phyloP scores from a whole-genome alignment of 2,797 vertebrate genomes.

The Mallotus villosus region DNA sequence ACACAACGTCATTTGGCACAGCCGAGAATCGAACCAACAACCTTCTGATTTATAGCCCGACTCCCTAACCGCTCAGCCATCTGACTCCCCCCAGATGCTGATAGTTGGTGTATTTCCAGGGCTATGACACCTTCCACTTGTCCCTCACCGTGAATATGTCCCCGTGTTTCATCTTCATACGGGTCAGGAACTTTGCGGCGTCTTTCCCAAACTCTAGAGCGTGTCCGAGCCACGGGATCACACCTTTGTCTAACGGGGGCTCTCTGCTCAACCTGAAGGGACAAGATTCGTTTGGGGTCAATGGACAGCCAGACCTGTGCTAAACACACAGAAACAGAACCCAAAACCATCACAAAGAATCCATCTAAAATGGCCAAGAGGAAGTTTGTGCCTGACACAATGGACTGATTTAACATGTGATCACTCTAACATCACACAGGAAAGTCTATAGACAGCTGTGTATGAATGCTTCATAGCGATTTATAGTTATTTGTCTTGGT shows the following conservation, averaged over 20 bases:
- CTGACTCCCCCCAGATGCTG: no score
- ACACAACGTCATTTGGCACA: no score
- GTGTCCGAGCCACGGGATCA: conserved; percentile 86
- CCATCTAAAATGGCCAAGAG: no score
- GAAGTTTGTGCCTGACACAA: not conserved
- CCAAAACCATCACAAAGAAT: not conserved
- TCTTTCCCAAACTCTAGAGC: conserved; percentile 87
- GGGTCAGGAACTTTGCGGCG: conserved; percentile 78
- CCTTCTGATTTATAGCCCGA: no score
- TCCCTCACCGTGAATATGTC: conserved; percentile 84
- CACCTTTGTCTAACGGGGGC: conserved; percentile 83
- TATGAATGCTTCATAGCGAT: not conserved
- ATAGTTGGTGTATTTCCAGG: not conserved
- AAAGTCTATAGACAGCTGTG: not conserved
- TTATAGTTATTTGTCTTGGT: not conserved
- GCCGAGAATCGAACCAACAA: no score
- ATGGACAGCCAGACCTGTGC: no score
- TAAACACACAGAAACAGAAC: no score
- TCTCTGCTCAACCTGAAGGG: conserved; percentile 73
- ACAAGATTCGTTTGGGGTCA: no score
- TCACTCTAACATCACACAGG: not conserved
- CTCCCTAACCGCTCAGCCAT: no score
- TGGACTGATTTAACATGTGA: not conserved
- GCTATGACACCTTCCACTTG: no score
- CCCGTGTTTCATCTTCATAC: conserved; percentile 86